A percentile compares a stretch with the other conserved stretches of the same genome.
These are phyloP conservation scores for Phylloscopus trochilus DNA, from an alignment of 2,113 vertebrate genomes.

Conservation along the genomic window DNA sequence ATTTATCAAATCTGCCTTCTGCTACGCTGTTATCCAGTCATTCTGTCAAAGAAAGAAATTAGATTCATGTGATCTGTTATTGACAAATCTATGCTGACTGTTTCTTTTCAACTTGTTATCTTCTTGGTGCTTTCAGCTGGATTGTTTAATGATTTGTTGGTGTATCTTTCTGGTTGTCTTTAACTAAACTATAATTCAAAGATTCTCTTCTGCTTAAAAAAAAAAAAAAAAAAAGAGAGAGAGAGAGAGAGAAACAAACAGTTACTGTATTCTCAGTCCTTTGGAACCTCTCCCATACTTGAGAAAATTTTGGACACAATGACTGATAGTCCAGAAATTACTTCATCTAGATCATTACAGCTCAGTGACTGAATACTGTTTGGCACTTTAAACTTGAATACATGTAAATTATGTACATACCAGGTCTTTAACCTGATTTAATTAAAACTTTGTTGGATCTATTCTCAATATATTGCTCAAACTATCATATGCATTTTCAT, in stretches of 20 bases:
- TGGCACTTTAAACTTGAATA: background rate
- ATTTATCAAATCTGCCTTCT: constrained; percentile 33
- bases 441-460: background rate
- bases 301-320: background rate
- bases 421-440: background rate
- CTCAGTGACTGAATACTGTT: background rate
- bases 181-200: background rate
- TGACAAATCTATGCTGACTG: background rate
- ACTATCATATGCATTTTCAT: background rate
- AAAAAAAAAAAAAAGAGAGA: too few species aligned
- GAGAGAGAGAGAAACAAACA: background rate
- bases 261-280: background rate
- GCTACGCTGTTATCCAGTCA: background rate
- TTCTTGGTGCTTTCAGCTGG: background rate
- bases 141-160: constrained; percentile 17
- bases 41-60: constrained; percentile 35
- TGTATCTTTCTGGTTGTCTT: background rate
- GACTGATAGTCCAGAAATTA: background rate
- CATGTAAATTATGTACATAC: background rate
- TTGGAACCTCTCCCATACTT: background rate
- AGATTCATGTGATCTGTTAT: constrained; percentile 28
- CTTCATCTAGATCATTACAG: background rate
- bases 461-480: background rate
- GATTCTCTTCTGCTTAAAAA: background rate
- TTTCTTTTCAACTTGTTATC: constrained; percentile 36